A percentile compares a stretch with the other conserved stretches of the same genome.
These are phyloP conservation scores for Aphis craccivora DNA, from an alignment of 1,140 invertebrate species.

Conservation along the genomic window DNA sequence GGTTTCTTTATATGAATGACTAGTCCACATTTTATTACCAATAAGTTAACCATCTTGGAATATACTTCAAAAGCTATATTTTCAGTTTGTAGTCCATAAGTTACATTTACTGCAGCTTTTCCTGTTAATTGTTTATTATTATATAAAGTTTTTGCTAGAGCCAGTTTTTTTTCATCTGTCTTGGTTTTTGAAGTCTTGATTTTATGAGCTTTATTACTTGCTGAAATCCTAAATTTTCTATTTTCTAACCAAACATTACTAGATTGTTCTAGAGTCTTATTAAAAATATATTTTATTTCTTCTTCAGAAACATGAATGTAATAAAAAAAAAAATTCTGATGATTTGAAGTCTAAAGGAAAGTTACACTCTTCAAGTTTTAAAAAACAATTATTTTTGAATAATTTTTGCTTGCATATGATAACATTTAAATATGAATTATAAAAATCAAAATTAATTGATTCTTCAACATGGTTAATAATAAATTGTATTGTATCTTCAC, in stretches of 20 bases:
- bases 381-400: background rate
- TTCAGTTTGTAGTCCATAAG: background rate
- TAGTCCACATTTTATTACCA: background rate
- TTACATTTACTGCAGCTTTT: background rate
- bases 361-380: background rate
- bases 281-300: background rate
- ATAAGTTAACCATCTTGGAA: background rate
- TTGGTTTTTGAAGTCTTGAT: background rate
- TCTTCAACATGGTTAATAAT: background rate
- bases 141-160: background rate
- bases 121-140: background rate
- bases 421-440: background rate
- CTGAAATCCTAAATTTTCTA: conserved; percentile 2
- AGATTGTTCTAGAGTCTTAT: background rate
- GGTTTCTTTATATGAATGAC: background rate
- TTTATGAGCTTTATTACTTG: background rate
- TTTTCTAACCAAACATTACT: background rate
- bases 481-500: background rate
- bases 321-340: background rate
- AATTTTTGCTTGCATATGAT: background rate
- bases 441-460: background rate
- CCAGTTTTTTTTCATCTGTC: background rate
- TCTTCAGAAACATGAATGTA: background rate
- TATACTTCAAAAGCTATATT: background rate
- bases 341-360: background rate